Evolutionary conservation across 2,113 vertebrate genomes (phyloP).

Genomic region (Opisthocomus hoazin): DNA sequence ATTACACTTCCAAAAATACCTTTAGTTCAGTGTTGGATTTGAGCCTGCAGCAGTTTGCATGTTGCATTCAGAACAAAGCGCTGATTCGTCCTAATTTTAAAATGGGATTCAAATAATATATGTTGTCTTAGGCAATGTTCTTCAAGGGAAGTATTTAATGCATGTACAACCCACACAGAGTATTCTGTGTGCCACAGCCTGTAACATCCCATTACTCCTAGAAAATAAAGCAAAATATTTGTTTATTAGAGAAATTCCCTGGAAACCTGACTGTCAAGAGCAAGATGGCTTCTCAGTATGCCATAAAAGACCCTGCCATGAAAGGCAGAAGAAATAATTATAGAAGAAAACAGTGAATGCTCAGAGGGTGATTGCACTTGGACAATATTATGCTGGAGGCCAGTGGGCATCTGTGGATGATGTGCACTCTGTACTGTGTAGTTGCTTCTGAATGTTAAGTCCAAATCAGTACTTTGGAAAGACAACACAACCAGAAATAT

Average conservation of each 20-base stretch:
- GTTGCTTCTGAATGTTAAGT: neutral
- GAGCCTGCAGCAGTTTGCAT: slow-evolving; percentile 31
- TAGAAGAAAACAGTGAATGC: neutral
- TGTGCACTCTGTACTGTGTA: neutral
- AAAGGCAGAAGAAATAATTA: neutral
- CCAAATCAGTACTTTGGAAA: neutral
- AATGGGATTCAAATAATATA: neutral
- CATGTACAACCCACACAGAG: neutral
- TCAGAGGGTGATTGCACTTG: neutral
- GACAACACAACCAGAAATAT: neutral
- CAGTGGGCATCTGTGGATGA: neutral
- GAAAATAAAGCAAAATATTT: neutral
- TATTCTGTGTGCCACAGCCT: neutral
- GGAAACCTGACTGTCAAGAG: neutral
- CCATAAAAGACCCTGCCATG: neutral
- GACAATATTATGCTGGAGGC: neutral
- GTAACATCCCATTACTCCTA: neutral
- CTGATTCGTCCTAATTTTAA: slow-evolving; percentile 44
- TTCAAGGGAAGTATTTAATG: neutral
- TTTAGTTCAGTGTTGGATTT: neutral
- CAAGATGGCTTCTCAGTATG: neutral
- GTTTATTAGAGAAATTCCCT: neutral
- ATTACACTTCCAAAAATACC: slow-evolving; percentile 34
- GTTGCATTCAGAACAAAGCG: neutral
- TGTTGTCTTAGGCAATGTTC: slow-evolving; percentile 13